Evolutionary conservation across 2,888 invertebrate species (phyloP), one percentile per base, ranked within the genome.

Genomic region (Yponomeuta evonymella): DNA sequence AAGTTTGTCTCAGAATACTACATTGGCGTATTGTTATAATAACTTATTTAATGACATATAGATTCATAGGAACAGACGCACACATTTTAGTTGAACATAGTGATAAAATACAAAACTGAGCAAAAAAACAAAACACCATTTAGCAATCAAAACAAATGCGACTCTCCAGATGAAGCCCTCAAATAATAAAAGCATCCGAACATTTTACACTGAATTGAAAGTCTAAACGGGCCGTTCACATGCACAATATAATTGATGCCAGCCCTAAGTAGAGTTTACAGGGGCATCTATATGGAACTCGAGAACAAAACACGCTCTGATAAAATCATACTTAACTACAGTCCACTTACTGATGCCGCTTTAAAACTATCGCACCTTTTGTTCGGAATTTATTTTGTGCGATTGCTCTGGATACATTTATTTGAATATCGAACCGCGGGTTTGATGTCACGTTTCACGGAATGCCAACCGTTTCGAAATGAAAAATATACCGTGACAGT

Each of bases 151-250:
- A 87, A 87, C 85, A 87, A 87, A 84, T 79, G 79, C 76, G 76
- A 79, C 79, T 82, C 85, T 82, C 84, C 86, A 83, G 84, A 87
- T 84, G 83, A 78, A 82, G 84, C 83, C 81, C 89, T 89, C 83
- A 79, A 83, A 83, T 81, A 83, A 88, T 87, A 89, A 87, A 86
- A 77, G 83, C 80, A 85, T 88, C 86, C 85, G 81, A 83, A 88
- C 85, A 84, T 83, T 83, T 79, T 77, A 76, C 74, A 75, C 74
- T 73, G 75, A 79, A 83, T 81, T 82, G 82, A 79, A 76, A 74
- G 76, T 77, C 79, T 78, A 69, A 72, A 70, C 70, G 76, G 81
- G 75, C 75, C 76, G 81, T 81, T 79, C 79, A 58, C 68, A 77
- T 78, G 78, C 63, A 71, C 78, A 75, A 48, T 30, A 70, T 65